phyloP scores from a whole-genome alignment of 2,113 vertebrate genomes.

The Ptyas mucosa region DNA sequence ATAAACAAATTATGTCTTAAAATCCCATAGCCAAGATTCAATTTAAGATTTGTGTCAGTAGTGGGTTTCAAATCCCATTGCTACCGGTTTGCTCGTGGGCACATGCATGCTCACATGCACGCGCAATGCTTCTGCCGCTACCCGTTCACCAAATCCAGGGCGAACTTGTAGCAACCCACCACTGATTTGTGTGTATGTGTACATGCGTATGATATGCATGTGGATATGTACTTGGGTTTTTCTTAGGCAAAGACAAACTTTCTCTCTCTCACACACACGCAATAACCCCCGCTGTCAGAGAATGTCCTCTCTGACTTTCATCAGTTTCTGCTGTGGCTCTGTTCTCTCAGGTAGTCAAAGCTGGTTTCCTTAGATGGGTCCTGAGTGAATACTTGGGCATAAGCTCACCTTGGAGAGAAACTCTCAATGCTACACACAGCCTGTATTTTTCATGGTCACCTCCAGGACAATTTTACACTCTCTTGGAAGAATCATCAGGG shows the following conservation, averaged over 20 bases:
- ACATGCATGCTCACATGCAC: too few relatives aligned
- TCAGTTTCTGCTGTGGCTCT: neutral
- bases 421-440: neutral
- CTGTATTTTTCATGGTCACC: neutral
- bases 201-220: neutral
- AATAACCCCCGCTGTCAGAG: neutral
- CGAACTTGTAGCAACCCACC: too few relatives aligned
- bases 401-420: neutral
- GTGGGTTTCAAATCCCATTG: too few relatives aligned
- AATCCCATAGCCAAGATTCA: neutral
- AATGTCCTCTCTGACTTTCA: neutral
- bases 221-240: neutral
- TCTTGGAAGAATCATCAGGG: neutral
- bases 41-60: neutral
- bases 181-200: neutral
- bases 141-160: too few relatives aligned
- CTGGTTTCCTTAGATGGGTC: neutral
- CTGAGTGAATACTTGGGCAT: neutral
- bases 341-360: neutral
- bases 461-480: neutral
- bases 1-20: neutral
- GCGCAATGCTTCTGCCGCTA: too few relatives aligned
- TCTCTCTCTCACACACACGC: neutral
- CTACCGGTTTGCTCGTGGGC: too few relatives aligned
- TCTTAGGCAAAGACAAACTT: neutral